Percentiles rank a stretch among this genome's conserved stretches.
Evolutionary conservation across 2,113 vertebrate genomes (phyloP).

Genomic region (Lamprologus callipterus): DNA sequence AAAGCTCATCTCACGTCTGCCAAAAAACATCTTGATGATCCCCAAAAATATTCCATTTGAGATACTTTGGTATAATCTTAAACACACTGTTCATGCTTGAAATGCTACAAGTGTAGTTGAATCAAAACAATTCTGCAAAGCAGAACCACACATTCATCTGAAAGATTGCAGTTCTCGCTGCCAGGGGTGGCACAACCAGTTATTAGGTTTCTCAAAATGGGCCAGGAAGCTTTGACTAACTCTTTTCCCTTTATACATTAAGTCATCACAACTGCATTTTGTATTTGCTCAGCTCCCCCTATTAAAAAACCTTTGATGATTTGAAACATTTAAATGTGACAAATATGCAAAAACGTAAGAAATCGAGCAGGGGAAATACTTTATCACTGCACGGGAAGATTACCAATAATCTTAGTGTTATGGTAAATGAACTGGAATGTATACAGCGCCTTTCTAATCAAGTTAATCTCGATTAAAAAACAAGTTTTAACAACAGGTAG

Average conservation of each 20-base stretch:
- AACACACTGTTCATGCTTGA: not conserved
- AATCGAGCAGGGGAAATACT: not conserved
- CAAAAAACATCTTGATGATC: not conserved
- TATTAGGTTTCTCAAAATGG: not conserved
- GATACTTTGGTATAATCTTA: not conserved
- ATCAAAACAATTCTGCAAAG: too few relatives aligned
- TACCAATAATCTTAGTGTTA: not conserved
- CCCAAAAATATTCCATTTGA: not conserved
- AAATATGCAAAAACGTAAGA: not conserved
- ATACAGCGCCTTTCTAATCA: fast-evolving
- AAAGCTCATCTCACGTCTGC: not conserved
- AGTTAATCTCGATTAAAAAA: fast-evolving
- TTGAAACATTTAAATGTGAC: not conserved
- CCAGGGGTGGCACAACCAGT: not conserved
- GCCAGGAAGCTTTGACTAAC: not conserved
- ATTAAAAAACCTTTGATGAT: not conserved
- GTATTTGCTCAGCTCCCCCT: not conserved
- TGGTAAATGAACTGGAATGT: not conserved
- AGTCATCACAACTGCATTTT: not conserved
- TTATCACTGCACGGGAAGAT: not conserved
- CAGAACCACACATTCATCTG: not conserved
- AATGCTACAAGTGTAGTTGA: not conserved
- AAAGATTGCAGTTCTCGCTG: not conserved
- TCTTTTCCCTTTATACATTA: not conserved
- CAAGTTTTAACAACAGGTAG: not conserved